Conservation (phyloP, 2,797 vertebrate species). For the Falco naumanni region DNA sequence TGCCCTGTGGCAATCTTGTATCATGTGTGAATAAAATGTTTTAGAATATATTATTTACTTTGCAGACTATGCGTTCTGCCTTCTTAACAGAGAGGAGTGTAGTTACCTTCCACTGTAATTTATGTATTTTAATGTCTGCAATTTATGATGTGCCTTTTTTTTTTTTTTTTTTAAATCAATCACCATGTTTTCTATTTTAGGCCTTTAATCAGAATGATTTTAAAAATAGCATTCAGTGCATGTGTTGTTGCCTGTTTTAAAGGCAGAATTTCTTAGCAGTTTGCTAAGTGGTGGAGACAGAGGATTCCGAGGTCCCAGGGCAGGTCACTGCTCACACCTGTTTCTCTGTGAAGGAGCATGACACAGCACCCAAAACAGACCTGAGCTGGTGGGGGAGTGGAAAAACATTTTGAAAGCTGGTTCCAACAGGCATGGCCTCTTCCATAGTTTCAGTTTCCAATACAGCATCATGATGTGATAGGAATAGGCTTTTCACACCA, state of each 20-base stretch:
- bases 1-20: background rate
- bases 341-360: background rate
- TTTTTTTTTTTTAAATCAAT: background rate
- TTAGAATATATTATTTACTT: background rate
- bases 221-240: background rate
- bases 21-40: background rate
- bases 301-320: background rate
- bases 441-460: background rate
- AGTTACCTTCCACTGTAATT: background rate
- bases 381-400: background rate
- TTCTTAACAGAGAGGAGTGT: background rate
- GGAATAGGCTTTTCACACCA: background rate
- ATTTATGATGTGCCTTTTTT: background rate
- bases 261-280: background rate
- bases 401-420: background rate
- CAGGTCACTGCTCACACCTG: background rate
- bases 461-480: background rate
- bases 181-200: constrained; percentile 1
- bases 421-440: background rate
- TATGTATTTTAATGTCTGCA: background rate
- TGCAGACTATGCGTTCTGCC: background rate
- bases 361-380: background rate
- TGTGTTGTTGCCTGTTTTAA: background rate
- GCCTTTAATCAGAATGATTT: background rate
- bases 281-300: background rate